Conservation (phyloP, 2,113 vertebrate genomes). For the Callaeas wilsoni region DNA sequence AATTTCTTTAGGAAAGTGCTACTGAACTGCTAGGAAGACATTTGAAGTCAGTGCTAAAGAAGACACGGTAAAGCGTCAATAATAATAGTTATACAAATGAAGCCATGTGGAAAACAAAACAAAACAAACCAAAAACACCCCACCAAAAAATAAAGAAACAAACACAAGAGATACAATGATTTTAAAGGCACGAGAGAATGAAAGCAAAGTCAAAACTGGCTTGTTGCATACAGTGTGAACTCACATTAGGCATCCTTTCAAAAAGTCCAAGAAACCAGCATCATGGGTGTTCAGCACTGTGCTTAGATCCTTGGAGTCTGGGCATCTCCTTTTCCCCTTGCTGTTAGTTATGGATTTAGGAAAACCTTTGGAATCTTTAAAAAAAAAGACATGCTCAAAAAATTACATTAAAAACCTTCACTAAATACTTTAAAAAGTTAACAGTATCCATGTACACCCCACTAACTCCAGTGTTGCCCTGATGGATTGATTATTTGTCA, state of each 20-base stretch:
- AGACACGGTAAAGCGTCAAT: not conserved
- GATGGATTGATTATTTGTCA: not conserved
- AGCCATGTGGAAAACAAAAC: not conserved
- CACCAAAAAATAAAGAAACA: not conserved
- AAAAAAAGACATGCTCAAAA: conserved; percentile 22
- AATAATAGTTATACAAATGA: not conserved
- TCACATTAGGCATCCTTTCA: conserved; percentile 85
- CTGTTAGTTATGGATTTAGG: conserved; percentile 86
- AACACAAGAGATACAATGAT: not conserved
- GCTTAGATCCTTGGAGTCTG: conserved; percentile 84
- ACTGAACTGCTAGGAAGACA: not conserved
- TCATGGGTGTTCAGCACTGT: conserved; percentile 83
- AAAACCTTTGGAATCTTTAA: conserved; percentile 88
- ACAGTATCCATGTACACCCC: not conserved
- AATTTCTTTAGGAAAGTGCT: not conserved
- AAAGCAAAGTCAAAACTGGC: not conserved
- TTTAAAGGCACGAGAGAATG: not conserved
- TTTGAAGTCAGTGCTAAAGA: not conserved
- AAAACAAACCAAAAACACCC: not conserved
- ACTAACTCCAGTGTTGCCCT: not conserved
- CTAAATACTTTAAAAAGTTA: not conserved
- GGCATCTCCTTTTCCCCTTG: conserved; percentile 84
- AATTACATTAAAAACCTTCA: not conserved
- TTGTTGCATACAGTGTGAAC: not conserved
- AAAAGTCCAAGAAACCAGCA: conserved; percentile 84